Conservation (phyloP, 2,888 invertebrate genomes). For the Lydus trimaculatus region DNA sequence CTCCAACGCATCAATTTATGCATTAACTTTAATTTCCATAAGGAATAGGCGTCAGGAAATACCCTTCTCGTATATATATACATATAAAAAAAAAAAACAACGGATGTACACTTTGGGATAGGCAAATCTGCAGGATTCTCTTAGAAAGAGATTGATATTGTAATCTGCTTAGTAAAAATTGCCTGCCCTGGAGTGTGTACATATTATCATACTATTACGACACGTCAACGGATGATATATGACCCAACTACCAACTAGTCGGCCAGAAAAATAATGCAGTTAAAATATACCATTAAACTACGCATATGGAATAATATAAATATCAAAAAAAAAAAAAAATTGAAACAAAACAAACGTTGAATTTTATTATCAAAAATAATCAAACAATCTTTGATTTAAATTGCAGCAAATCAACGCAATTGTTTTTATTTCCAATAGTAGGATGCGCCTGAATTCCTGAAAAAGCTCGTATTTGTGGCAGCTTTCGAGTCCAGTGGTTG, state of each 20-base stretch:
- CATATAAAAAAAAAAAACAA: no score
- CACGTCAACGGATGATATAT: slow-evolving; percentile 62
- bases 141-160: slow-evolving; percentile 61
- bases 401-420: no score
- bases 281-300: neutral
- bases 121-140: slow-evolving; percentile 49
- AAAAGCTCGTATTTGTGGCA: neutral
- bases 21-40: slow-evolving; percentile 54
- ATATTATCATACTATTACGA: slow-evolving; percentile 64
- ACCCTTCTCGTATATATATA: slow-evolving; percentile 23
- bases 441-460: no score
- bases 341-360: neutral
- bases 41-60: slow-evolving; percentile 48
- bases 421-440: no score
- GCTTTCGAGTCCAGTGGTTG: slow-evolving; percentile 16
- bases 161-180: slow-evolving; percentile 63
- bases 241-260: slow-evolving; percentile 56
- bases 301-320: no score
- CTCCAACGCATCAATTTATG: slow-evolving; percentile 43
- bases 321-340: neutral
- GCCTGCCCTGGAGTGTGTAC: slow-evolving; percentile 60
- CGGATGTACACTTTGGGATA: slow-evolving; percentile 40
- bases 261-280: slow-evolving; percentile 55
- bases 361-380: neutral
- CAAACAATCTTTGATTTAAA: no score